Base-by-base conservation (phyloP, 2,113 vertebrate genomes). In the Apeltes quadracus region DNA sequence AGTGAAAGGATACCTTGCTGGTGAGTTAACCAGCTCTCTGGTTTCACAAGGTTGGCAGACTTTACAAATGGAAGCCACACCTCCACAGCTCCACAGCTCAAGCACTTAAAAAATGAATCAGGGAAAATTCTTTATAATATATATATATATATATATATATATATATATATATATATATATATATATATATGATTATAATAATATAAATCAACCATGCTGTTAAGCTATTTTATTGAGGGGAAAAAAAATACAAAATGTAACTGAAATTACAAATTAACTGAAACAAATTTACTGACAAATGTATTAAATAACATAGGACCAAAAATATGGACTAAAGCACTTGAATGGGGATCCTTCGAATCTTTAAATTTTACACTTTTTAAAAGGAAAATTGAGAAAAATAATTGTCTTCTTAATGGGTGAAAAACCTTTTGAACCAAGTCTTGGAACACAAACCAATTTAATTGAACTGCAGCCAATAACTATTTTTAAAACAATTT, bases 1-100 rank as follows among this genome's bases (percentile, higher is more conserved):
- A 79, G 71, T 51, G 70, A 82, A 73, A 53, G 34, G 25, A 7
- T 56, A 59, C 56, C 72, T 75, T 34, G 34, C 69, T 54, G 22
- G 25, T 38, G 44, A 81, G 71, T 69, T 69, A 74, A 69, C 79
- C 50, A 58, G 58, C 76, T 86, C 83, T 92, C 80, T 70, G 69
- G 59, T 87, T 89, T 86, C 81, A 74, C 72, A 29, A 69, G 75
- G 72, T 50, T 77, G 70, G 68, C 48, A 72, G 69, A 69, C 58
- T 34, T 58, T 34, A 64, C 36, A 79, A 81, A 77, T 78, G 62
- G 46, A 72, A 51, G 38, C 44, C 57, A 72, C 76, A 43, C 56
- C 69, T 75, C 32, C 46, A 69, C 23, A 48, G 16, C 44, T 72
- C 63, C 22, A 57, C 29, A 29, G 29, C 29, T 29, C 29, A 29